phyloP scores from a whole-genome alignment of 1,140 invertebrate genomes.

The Himalopsyche phryganea region DNA sequence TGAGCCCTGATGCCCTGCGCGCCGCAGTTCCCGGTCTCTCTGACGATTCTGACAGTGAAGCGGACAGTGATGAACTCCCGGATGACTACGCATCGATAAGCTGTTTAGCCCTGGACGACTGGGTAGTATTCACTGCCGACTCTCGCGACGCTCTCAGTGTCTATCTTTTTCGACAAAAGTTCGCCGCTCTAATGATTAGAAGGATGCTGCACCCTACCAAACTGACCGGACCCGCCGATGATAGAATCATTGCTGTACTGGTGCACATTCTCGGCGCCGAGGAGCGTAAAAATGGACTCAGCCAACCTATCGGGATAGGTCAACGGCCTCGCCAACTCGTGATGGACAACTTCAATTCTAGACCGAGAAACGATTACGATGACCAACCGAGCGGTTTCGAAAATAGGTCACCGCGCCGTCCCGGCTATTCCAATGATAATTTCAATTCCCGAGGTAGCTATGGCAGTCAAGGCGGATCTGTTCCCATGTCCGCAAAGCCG shows the following conservation, averaged over 20 bases:
- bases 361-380: slow-evolving; percentile 8
- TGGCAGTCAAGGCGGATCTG: background rate
- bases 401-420: slow-evolving; percentile 8
- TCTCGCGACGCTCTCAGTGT: slow-evolving; percentile 64
- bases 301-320: slow-evolving; percentile 73
- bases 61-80: slow-evolving; percentile 50
- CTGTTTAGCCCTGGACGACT: slow-evolving; percentile 65
- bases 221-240: slow-evolving; percentile 63
- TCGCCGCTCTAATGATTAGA: slow-evolving; percentile 70
- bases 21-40: slow-evolving; percentile 48
- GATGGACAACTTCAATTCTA: slow-evolving; percentile 46
- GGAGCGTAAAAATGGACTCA: slow-evolving; percentile 67
- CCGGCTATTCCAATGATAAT: slow-evolving; percentile 16
- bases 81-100: slow-evolving; percentile 41
- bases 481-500: background rate
- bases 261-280: slow-evolving; percentile 68
- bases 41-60: slow-evolving; percentile 55
- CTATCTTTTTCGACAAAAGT: slow-evolving; percentile 72
- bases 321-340: slow-evolving; percentile 68
- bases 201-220: slow-evolving; percentile 70
- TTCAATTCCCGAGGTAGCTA: slow-evolving; percentile 5
- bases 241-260: slow-evolving; percentile 66
- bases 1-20: slow-evolving; percentile 49
- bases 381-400: slow-evolving; percentile 6
- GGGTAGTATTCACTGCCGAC: slow-evolving; percentile 73